Conservation (phyloP, 2,113 vertebrate genomes). For the Crotalus tigris region DNA sequence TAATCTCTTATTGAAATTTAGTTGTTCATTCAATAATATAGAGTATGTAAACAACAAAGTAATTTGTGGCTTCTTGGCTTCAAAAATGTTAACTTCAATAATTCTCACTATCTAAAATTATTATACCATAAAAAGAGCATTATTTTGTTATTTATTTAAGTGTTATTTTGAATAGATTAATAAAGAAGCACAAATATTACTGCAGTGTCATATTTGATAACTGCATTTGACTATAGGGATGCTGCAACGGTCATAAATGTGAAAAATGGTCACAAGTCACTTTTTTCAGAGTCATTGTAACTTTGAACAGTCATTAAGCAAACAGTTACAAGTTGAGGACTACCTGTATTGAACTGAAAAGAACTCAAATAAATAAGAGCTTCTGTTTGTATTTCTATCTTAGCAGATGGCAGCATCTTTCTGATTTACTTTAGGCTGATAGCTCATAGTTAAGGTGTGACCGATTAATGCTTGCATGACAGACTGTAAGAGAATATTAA, state of each 20-base stretch:
- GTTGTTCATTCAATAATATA: neutral
- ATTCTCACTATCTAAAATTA: neutral
- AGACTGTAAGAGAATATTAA: neutral
- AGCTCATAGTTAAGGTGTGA: neutral
- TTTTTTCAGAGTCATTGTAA: no score
- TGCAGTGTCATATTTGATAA: neutral
- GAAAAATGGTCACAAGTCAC: no score
- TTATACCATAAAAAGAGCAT: neutral
- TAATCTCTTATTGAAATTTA: neutral
- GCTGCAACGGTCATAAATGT: no score
- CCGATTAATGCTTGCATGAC: neutral
- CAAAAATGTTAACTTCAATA: neutral
- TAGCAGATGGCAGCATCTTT: neutral
- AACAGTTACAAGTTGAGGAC: no score
- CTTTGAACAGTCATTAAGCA: no score
- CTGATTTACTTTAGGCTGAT: neutral
- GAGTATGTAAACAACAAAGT: neutral
- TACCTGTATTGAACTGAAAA: neutral
- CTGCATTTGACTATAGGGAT: neutral
- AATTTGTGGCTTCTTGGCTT: neutral
- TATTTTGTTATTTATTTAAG: neutral
- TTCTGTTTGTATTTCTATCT: neutral
- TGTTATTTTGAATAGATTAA: neutral
- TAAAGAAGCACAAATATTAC: neutral
- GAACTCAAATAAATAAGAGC: neutral